phyloP scores from a whole-genome alignment of 1,140 invertebrate genomes.

The Achroia grisella region DNA sequence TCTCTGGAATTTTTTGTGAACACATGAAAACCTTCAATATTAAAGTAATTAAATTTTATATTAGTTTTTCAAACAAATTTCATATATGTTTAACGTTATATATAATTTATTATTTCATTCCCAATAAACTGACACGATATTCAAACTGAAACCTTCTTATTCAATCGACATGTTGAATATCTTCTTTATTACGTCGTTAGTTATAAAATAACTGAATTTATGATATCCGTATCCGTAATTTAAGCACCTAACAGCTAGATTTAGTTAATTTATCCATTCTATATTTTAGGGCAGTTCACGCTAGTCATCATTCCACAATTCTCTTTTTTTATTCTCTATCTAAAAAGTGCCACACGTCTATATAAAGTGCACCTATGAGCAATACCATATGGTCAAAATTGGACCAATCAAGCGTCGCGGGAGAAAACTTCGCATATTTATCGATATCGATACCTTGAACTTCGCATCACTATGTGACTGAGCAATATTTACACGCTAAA shows the following conservation, averaged over 20 bases:
- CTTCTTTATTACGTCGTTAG: no score
- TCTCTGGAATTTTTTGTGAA: no score
- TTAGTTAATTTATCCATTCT: slow-evolving; percentile 12
- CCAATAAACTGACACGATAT: no score
- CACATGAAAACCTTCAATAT: no score
- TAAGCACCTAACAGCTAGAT: slow-evolving; percentile 8
- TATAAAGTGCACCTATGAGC: slow-evolving; percentile 61
- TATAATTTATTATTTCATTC: no score
- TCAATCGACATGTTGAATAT: no score
- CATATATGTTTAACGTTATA: no score
- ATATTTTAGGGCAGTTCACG: slow-evolving; percentile 44
- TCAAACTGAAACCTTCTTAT: no score
- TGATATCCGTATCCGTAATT: no score
- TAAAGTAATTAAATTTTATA: no score
- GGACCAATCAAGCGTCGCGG: slow-evolving; percentile 32
- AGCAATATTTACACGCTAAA: slow-evolving; percentile 32
- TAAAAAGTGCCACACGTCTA: slow-evolving; percentile 53
- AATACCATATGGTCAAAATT: slow-evolving; percentile 50
- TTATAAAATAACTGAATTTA: no score
- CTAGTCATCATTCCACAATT: slow-evolving; percentile 31
- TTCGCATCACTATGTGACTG: slow-evolving; percentile 23
- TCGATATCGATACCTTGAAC: slow-evolving; percentile 6
- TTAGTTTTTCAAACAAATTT: no score
- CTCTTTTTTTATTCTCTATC: slow-evolving; percentile 36
- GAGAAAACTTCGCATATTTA: slow-evolving; percentile 8